These are phyloP conservation scores for Urocolius indicus DNA, from an alignment of 2,113 vertebrate species.

Conservation along the genomic window DNA sequence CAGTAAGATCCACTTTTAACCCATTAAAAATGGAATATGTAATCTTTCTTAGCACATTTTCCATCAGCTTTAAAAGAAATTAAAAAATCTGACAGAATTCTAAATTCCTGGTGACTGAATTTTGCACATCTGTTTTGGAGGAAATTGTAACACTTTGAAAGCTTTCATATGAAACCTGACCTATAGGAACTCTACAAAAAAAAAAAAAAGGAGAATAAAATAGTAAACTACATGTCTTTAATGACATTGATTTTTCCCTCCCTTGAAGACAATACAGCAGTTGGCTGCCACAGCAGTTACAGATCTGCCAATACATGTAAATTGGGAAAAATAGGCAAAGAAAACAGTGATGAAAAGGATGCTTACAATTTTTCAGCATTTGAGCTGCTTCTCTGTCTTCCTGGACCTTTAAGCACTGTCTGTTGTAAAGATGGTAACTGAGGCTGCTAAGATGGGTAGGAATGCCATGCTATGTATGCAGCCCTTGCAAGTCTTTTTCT, in stretches of 20 bases:
- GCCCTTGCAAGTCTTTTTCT: background rate
- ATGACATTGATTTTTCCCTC: background rate
- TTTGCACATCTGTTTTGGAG: background rate
- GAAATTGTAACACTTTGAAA: background rate
- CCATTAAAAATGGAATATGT: background rate
- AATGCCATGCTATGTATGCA: background rate
- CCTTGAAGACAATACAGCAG: background rate
- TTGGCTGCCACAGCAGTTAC: background rate
- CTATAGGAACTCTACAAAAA: background rate
- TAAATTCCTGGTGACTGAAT: background rate
- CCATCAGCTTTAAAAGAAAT: background rate
- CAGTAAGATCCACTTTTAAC: background rate
- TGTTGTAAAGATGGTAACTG: background rate
- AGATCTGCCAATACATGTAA: background rate
- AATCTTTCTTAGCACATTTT: background rate
- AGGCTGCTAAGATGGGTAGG: background rate
- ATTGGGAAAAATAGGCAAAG: background rate
- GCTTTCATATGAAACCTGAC: background rate
- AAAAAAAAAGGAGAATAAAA: background rate
- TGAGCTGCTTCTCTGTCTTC: background rate
- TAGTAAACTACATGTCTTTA: accelerated
- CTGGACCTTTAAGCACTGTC: background rate
- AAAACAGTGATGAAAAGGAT: background rate
- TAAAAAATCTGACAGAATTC: background rate
- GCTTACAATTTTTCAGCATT: background rate